Base-by-base conservation (phyloP, 1,140 invertebrate species). In the Micrasema minimum region DNA sequence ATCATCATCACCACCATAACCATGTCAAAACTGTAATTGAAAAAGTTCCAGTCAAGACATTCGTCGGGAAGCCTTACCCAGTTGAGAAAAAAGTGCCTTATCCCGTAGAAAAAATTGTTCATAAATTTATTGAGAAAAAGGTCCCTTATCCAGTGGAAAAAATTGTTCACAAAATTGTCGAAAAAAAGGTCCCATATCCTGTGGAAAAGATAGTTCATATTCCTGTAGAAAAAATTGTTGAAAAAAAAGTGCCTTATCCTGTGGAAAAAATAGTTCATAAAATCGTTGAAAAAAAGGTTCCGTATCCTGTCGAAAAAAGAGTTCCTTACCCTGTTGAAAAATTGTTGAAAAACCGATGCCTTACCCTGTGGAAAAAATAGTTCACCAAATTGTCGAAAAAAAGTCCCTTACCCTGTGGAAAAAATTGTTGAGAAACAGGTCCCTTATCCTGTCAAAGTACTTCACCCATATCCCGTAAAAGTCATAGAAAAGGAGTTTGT, bases 341-440 rank as follows among this genome's bases (percentile, higher is more conserved):
- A 85, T 84, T 22, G 87, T 90, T 0, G 89, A 90, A 72, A 89
- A 88, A 77, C 88, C 86, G 77, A 83, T 90, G 1, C 88, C 88
- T 1, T 89, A 87, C 57, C 85, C 88, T 0, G 87, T 89, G 16
- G 87, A 90, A 72, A 89, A 88, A 78, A 81, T 89, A 64, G 81
- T 87, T 66, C 84, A 87, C 9, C 88, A 90, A 75, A 80, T 88
- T 1, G 84, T 91, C 0, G 88, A 91, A 73, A 89, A 90, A 76
- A 86, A 85, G 85, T 90, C 2, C 89, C 88, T 0, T 86, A 86
- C 64, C 85, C 88, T 0, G 87, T 89, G 18, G 87, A 90, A 72
- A 89, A 88, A 78, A 81, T 89, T 65, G 81, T 87, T 66, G n/a
- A n/a, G n/a, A n/a, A n/a, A n/a, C n/a, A n/a, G n/a, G n/a, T n/a